These are phyloP conservation scores for Drosophila demipolita DNA, from an alignment of 2,888 invertebrate genomes.

Conservation along the genomic window DNA sequence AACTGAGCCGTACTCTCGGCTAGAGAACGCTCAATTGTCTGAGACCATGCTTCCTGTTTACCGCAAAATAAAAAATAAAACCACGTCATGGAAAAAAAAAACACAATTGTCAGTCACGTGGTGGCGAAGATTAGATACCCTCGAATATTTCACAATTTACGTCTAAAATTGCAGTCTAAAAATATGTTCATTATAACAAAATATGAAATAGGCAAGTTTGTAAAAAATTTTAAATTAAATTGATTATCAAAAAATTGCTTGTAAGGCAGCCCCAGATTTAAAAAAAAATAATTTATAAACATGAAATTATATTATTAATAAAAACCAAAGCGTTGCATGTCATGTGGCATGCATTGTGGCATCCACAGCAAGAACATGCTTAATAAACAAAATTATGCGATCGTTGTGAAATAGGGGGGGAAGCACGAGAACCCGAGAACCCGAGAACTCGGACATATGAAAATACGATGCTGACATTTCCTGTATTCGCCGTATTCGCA, in stretches of 20 bases:
- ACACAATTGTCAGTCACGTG: background rate
- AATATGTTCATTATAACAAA: background rate
- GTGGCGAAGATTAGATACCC: background rate
- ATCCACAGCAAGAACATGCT: background rate
- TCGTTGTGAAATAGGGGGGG: constrained; percentile 21
- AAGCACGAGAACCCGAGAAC: background rate
- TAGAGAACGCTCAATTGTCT: constrained; percentile 88
- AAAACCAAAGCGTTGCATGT: background rate
- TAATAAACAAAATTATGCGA: constrained; percentile 26
- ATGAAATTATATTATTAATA: background rate
- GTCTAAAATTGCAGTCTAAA: background rate
- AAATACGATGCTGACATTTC: constrained; percentile 15
- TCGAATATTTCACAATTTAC: background rate
- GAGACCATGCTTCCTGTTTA: constrained; percentile 89
- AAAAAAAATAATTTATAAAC: background rate
- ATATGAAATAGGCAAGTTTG: background rate
- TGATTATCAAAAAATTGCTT: background rate
- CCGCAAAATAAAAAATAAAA: constrained; percentile 1
- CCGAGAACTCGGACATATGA: background rate
- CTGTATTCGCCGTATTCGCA: constrained; percentile 15
- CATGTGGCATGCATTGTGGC: background rate
- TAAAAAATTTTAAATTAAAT: background rate
- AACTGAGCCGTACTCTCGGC: constrained; percentile 89
- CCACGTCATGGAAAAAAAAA: constrained; percentile 5
- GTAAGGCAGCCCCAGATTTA: background rate